phyloP scores from a whole-genome alignment of 2,113 vertebrate species.

The Myocastor coypus region DNA sequence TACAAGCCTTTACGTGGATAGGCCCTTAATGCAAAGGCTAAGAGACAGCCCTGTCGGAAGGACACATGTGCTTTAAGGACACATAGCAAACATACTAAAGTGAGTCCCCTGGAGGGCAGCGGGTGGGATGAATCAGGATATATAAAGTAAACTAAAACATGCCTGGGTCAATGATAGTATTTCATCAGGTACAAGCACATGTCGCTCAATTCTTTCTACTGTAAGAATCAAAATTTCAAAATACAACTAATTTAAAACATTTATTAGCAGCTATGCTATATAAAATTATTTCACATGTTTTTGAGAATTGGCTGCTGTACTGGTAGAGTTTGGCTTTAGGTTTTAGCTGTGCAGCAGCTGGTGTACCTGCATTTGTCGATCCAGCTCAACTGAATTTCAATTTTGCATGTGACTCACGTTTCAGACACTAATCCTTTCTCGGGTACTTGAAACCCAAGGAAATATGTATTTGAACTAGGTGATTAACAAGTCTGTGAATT shows the following conservation, averaged over 20 bases:
- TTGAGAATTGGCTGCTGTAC: neutral
- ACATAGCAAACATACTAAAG: neutral
- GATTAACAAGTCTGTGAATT: conserved; percentile 60
- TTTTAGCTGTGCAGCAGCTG: neutral
- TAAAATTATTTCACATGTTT: conserved; percentile 34
- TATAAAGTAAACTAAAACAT: neutral
- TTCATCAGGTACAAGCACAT: conserved; percentile 1
- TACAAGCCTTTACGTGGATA: neutral
- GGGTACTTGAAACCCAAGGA: conserved; percentile 43
- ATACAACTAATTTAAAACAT: neutral
- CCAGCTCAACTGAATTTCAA: conserved; percentile 40
- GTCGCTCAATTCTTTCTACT: neutral
- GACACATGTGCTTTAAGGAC: neutral
- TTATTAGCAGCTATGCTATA: neutral
- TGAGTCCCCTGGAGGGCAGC: neutral
- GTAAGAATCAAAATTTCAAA: neutral
- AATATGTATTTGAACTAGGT: conserved; percentile 56
- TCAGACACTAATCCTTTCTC: conserved; percentile 64
- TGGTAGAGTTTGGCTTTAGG: neutral
- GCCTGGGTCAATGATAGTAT: neutral
- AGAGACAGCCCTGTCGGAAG: neutral
- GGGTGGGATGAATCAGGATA: neutral
- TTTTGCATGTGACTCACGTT: conserved; percentile 46
- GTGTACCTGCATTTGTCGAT: neutral
- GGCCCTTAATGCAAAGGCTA: neutral